A percentile compares a stretch with the other conserved stretches of the same genome.
Conservation (phyloP, 2,888 invertebrate species). For the Alloscopus bannaensis region DNA sequence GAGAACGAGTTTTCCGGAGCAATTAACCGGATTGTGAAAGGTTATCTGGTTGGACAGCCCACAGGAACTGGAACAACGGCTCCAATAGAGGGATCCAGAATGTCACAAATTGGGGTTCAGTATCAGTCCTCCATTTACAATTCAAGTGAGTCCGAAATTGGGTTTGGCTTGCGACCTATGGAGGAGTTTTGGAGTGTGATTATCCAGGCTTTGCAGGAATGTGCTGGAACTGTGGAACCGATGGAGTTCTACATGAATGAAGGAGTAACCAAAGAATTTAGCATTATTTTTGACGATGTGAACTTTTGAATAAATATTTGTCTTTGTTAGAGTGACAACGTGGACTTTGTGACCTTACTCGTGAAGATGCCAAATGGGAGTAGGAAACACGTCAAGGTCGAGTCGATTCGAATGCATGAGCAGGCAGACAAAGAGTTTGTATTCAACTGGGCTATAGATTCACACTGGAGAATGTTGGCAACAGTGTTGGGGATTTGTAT, state of each 20-base stretch:
- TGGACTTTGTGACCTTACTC: conserved; percentile 2
- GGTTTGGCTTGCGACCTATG: not conserved
- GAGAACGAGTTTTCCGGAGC: not conserved
- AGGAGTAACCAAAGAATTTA: conserved; percentile 31
- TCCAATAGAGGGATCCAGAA: conserved; percentile 25
- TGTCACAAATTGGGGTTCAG: not conserved
- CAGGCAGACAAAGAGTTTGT: conserved; percentile 62
- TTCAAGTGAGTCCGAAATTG: not conserved
- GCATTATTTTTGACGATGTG: no score
- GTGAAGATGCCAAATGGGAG: conserved; percentile 22
- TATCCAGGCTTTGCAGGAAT: conserved; percentile 25
- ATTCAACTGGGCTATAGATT: conserved; percentile 65
- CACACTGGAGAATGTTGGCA: conserved; percentile 60
- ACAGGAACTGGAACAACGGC: conserved; percentile 22
- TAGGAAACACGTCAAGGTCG: conserved; percentile 11
- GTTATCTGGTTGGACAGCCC: not conserved
- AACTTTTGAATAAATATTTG: no score
- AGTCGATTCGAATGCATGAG: conserved; percentile 38
- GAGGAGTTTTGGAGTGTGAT: conserved; percentile 53
- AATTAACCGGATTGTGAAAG: conserved; percentile 5
- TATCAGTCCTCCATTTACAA: conserved; percentile 29
- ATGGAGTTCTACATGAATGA: conserved; percentile 38
- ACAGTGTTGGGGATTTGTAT: conserved; percentile 64
- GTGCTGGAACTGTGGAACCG: conserved; percentile 27
- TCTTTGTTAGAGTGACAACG: conserved; percentile 7